These are phyloP conservation scores for Leucosticte australis DNA, from an alignment of 2,113 vertebrate genomes.

Conservation along the genomic window DNA sequence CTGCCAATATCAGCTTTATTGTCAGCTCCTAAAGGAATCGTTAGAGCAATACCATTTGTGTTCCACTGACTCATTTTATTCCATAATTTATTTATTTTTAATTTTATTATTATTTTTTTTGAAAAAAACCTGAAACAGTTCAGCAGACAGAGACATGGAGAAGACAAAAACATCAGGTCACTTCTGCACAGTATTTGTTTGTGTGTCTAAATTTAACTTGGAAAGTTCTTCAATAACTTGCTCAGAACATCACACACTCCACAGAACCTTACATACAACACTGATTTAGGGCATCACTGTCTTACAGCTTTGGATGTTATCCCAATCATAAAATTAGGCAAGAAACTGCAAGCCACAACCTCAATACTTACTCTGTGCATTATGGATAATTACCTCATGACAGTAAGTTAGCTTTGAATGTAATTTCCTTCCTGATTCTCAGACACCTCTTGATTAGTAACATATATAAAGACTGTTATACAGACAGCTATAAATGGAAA, in stretches of 20 bases:
- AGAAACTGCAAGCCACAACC: not conserved
- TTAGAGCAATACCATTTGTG: not conserved
- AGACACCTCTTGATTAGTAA: conserved; percentile 39
- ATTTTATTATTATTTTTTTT: not conserved
- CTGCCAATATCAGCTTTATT: not conserved
- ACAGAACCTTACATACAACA: not conserved
- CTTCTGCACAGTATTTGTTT: not conserved
- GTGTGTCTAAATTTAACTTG: not conserved
- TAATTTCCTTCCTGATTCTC: conserved; percentile 9
- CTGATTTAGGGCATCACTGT: not conserved
- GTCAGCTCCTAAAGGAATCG: not conserved
- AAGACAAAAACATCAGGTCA: not conserved
- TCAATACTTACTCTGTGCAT: not conserved
- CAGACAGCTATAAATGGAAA: conserved; percentile 30
- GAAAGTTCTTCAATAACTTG: not conserved
- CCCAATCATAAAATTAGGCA: not conserved
- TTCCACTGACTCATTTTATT: not conserved
- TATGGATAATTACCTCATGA: not conserved
- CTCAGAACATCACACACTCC: not conserved
- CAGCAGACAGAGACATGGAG: not conserved
- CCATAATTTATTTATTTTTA: not conserved
- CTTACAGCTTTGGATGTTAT: not conserved
- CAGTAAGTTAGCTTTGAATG: not conserved
- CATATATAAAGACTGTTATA: not conserved
- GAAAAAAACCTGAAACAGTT: not conserved